Percentiles rank a stretch among this genome's conserved stretches.
These are phyloP conservation scores for Onthophagus sagittarius DNA, from an alignment of 2,888 invertebrate genomes.

Conservation along the genomic window DNA sequence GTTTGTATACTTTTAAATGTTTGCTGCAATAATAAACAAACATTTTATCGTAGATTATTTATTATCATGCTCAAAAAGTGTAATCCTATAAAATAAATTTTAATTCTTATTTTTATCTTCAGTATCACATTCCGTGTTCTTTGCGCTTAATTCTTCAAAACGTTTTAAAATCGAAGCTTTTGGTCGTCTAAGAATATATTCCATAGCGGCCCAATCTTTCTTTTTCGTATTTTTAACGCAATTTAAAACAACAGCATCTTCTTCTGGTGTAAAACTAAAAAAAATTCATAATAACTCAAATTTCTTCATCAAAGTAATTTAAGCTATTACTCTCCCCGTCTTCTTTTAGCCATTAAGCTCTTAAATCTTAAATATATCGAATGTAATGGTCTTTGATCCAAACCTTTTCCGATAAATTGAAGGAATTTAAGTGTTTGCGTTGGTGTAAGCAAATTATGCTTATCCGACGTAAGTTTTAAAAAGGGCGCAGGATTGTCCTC, in stretches of 20 bases:
- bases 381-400: slow-evolving; percentile 13
- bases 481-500: slow-evolving; percentile 17
- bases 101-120: not conserved
- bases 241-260: slow-evolving; percentile 19
- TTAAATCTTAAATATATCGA: slow-evolving; percentile 19
- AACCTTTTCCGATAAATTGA: slow-evolving; percentile 19
- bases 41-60: not conserved
- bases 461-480: slow-evolving; percentile 12
- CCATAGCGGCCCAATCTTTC: not conserved
- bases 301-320: not conserved
- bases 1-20: not conserved
- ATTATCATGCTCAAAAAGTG: not conserved
- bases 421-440: slow-evolving; percentile 15
- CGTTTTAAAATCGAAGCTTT: slow-evolving; percentile 14
- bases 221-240: not conserved
- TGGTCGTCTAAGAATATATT: slow-evolving; percentile 17
- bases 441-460: not conserved
- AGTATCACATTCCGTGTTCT: not conserved
- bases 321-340: not conserved
- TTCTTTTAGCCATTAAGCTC: not conserved
- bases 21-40: not conserved
- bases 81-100: not conserved
- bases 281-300: not conserved
- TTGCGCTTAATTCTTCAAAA: not conserved
- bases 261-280: slow-evolving; percentile 19